Evolutionary conservation across 2,113 vertebrate genomes (phyloP), one percentile per base, ranked within the genome.

Genomic region (Rhinogobius similis): DNA sequence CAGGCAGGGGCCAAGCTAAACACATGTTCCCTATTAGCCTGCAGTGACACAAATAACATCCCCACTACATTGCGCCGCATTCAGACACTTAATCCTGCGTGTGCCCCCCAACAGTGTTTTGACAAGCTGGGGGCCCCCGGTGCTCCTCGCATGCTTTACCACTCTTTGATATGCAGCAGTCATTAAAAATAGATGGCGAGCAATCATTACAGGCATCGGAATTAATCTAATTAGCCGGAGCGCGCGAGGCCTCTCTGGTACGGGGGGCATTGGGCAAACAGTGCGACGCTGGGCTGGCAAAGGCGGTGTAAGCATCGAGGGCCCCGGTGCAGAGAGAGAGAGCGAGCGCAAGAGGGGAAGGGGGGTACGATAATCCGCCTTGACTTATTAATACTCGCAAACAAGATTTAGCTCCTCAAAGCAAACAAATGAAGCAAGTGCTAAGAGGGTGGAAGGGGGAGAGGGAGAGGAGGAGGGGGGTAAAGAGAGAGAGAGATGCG

Each of bases 161-260:
- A 64, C 83, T 82, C 90, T 93, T 93, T 94, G 91, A 93, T 93
- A 92, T 90, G 88, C 83, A 46, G 76, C 80, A 65, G 79, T 88
- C 90, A 93, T 93, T 93, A 94, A 94, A 94, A 91, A 93, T 93
- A 90, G 87, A 93, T 93, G 87, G 86, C 71, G 23, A 85, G 87
- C 87, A 92, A 92, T 94, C 92, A 93, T 93, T 92, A 92, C 88
- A 88, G 89, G 87, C 90, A 87, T 92, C 76, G 74, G 89, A 92
- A 92, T 92, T 92, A 92, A 92, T 91, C 90, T 92, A 91, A 92
- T 93, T 93, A 93, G 90, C 83, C 77, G 24, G 26, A 44, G 83
- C 68, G 59, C 68, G 70, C 80, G 43, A 66, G 76, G 83, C 77
- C 86, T 87, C 71, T 73, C 66, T 75, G 79, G 82, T 78, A 68